A percentile compares a stretch with the other conserved stretches of the same genome.
These are phyloP conservation scores for Nymphalis urticae DNA, from an alignment of 2,888 invertebrate genomes.

Conservation along the genomic window DNA sequence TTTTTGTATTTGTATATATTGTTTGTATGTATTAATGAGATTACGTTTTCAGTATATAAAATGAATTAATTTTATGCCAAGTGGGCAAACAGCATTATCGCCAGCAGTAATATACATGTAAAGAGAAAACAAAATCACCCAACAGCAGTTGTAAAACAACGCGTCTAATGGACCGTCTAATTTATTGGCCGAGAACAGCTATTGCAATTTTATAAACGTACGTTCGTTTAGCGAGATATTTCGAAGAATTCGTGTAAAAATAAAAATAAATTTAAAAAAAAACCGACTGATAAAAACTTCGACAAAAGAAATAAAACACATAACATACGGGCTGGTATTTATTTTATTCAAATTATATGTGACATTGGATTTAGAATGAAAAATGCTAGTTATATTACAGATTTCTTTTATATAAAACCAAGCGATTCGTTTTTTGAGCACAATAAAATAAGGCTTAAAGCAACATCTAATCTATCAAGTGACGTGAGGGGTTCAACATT, in stretches of 20 bases:
- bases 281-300: not conserved
- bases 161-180: constrained; percentile 37
- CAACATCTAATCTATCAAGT: no score
- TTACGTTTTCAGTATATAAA: not conserved
- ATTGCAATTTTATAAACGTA: constrained; percentile 20
- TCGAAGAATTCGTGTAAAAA: constrained; percentile 9
- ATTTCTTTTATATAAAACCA: not conserved
- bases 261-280: not conserved
- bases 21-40: not conserved
- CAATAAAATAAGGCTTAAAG: no score
- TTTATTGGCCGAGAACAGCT: constrained; percentile 26
- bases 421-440: no score
- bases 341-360: no score
- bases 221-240: constrained; percentile 18
- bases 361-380: no score
- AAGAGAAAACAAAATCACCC: constrained; percentile 20
- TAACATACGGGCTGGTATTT: no score
- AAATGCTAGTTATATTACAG: not conserved
- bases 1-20: no score
- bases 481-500: not conserved
- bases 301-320: not conserved
- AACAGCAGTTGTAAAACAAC: constrained; percentile 30
- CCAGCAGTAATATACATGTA: constrained; percentile 22
- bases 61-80: not conserved
- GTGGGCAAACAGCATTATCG: constrained; percentile 17